Percentiles rank a stretch among this genome's conserved stretches.
Conservation (phyloP, 2,113 vertebrate species). For the Etheostoma spectabile region DNA sequence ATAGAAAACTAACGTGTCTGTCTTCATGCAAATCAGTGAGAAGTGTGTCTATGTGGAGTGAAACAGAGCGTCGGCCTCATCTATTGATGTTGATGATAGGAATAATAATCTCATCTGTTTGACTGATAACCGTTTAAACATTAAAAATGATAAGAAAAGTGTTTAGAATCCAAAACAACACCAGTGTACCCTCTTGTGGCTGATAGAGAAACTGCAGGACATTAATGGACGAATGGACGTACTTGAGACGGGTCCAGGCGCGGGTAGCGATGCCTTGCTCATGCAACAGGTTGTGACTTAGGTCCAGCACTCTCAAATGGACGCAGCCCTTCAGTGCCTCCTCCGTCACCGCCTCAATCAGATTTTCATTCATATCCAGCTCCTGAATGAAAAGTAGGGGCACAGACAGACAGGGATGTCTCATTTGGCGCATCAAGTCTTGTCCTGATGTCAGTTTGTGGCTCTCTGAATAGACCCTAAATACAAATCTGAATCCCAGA, state of each 20-base stretch:
- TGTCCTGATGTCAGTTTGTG: neutral
- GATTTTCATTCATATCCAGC: constrained; percentile 79
- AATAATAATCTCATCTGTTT: rapidly evolving
- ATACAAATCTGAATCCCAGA: neutral
- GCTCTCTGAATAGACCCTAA: neutral
- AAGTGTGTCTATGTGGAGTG: neutral
- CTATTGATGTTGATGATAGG: neutral
- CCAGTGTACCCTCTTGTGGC: constrained; percentile 72
- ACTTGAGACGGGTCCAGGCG: constrained; percentile 82
- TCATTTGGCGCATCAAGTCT: neutral
- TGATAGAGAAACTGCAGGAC: constrained; percentile 22
- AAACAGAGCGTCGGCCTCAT: neutral
- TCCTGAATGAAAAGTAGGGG: constrained; percentile 67
- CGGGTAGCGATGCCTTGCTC: constrained; percentile 74
- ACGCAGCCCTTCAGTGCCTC: constrained; percentile 71
- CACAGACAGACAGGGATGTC: neutral
- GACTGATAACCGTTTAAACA: neutral
- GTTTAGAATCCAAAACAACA: neutral
- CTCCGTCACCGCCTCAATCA: constrained; percentile 78
- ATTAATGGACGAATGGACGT: constrained; percentile 43
- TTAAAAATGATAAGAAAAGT: neutral
- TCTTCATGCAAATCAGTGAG: neutral
- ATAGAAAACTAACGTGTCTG: neutral
- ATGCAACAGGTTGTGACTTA: constrained; percentile 85
- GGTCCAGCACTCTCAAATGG: constrained; percentile 78